phyloP scores from a whole-genome alignment of 2,888 invertebrate species.

The Gibbula magus region DNA sequence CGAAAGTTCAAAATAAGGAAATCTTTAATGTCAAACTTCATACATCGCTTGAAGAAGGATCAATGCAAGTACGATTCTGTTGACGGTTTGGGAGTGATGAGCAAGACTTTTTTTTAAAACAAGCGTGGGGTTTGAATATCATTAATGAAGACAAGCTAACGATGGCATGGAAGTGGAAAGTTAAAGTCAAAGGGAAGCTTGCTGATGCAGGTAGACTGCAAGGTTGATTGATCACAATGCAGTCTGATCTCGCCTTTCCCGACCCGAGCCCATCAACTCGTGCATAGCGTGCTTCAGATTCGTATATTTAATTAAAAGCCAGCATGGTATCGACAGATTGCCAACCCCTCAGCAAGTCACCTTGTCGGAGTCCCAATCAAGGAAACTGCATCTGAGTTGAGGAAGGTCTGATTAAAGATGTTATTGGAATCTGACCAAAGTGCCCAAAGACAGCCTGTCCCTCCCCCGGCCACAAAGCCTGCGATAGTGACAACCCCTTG shows the following conservation, averaged over 20 bases:
- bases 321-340: background rate
- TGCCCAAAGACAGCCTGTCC: conserved; percentile 1
- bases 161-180: background rate
- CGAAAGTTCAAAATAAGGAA: too few species aligned
- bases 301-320: conserved; percentile 9
- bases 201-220: background rate
- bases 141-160: background rate
- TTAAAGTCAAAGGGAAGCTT: background rate
- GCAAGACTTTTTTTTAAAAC: too few species aligned
- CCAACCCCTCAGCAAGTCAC: background rate
- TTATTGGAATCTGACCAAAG: conserved; percentile 7
- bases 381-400: background rate
- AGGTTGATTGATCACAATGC: background rate
- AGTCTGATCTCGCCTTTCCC: background rate
- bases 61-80: too few species aligned
- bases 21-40: too few species aligned
- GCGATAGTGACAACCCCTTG: background rate
- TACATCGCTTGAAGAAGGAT: too few species aligned
- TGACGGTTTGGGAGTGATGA: too few species aligned
- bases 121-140: too few species aligned
- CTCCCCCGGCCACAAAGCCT: background rate
- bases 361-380: conserved; percentile 10
- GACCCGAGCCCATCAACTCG: background rate
- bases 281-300: background rate
- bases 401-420: conserved; percentile 16